A percentile compares a stretch with the other conserved stretches of the same genome.
phyloP scores from a whole-genome alignment of 2,888 invertebrate genomes.

The Lasioglossum oenotherae region DNA sequence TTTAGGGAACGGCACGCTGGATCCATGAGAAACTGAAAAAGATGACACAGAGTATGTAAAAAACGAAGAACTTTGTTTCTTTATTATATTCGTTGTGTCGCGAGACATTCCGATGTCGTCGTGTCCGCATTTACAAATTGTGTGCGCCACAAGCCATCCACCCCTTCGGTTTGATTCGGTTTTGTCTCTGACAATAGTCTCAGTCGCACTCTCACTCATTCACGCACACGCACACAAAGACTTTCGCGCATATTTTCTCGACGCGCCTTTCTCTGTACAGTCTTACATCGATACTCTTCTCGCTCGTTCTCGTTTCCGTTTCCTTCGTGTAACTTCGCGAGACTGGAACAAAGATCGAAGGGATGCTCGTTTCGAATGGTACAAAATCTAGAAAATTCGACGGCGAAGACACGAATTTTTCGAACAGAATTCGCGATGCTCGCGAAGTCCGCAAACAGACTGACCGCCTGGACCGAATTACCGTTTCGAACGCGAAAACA shows the following conservation, averaged over 20 bases:
- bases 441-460: background rate
- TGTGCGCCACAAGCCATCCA: slow-evolving; percentile 44
- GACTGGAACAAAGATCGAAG: slow-evolving; percentile 37
- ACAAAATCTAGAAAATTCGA: slow-evolving; percentile 49
- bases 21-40: background rate
- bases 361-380: slow-evolving; percentile 12
- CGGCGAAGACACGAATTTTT: background rate
- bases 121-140: slow-evolving; percentile 57
- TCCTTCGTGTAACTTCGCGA: background rate
- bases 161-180: slow-evolving; percentile 16
- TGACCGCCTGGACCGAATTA: background rate
- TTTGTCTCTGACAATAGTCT: slow-evolving; percentile 13
- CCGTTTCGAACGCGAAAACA: background rate
- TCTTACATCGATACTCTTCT: slow-evolving; percentile 32
- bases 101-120: slow-evolving; percentile 62
- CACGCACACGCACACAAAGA: background rate
- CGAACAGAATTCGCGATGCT: background rate
- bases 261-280: slow-evolving; percentile 54
- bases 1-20: background rate
- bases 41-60: slow-evolving; percentile 50
- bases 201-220: background rate
- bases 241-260: background rate
- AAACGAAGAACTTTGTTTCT: slow-evolving; percentile 71
- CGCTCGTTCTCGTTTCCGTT: background rate
- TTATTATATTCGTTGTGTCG: slow-evolving; percentile 75